Evolutionary conservation across 2,797 vertebrate genomes (phyloP).

Genomic region (Acrocephalus scirpaceus): DNA sequence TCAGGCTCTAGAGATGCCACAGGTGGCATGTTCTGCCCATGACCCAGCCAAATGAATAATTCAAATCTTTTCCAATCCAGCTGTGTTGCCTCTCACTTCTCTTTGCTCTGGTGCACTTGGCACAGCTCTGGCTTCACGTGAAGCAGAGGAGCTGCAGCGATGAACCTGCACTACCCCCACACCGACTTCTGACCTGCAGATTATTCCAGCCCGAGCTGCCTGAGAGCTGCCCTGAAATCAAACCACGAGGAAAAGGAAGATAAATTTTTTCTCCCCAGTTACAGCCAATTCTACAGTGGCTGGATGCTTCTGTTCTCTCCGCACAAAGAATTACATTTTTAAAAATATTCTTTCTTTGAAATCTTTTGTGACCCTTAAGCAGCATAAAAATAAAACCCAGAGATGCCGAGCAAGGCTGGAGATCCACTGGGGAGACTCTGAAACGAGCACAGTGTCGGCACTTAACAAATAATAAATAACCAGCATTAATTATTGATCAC

Average conservation of each 20-base stretch:
- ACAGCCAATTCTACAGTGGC: background rate
- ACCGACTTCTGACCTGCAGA: background rate
- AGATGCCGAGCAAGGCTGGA: background rate
- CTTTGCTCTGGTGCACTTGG: background rate
- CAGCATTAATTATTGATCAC: constrained; percentile 66
- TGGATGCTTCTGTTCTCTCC: background rate
- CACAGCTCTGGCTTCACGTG: background rate
- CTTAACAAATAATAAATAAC: constrained; percentile 66
- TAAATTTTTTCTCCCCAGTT: background rate
- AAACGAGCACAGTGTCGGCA: background rate
- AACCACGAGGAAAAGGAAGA: background rate
- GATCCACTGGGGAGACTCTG: background rate
- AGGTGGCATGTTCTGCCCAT: background rate
- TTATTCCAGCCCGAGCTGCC: background rate
- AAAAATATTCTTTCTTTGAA: constrained; percentile 32
- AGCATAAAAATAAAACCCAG: background rate
- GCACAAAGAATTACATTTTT: background rate
- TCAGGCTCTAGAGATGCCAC: background rate
- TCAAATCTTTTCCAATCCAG: background rate
- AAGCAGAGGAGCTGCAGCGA: background rate
- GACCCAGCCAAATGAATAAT: background rate
- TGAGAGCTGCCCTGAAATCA: background rate
- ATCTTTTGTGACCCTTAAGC: constrained; percentile 29
- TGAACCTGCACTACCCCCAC: background rate
- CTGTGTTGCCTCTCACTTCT: background rate